Evolutionary conservation across 2,113 vertebrate genomes (phyloP).

Genomic region (Cinclus cinclus): DNA sequence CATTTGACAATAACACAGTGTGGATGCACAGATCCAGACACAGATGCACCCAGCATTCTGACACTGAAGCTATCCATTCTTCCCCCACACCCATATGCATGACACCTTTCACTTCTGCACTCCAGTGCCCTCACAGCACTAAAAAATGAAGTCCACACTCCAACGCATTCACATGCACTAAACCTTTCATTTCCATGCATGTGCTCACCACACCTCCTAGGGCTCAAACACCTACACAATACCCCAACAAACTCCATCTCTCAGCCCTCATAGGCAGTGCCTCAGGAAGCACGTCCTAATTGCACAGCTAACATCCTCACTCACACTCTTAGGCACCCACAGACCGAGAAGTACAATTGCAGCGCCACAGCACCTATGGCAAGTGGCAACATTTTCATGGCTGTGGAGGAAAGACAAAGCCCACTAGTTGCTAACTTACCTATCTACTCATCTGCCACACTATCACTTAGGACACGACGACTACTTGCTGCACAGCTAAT

Average conservation of each 20-base stretch:
- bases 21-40: conserved; percentile 19
- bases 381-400: background rate
- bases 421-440: background rate
- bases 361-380: background rate
- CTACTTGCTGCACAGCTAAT: background rate
- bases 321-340: background rate
- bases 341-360: background rate
- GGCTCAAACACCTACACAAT: background rate
- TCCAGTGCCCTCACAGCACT: background rate
- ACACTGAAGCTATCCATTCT: background rate
- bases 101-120: background rate
- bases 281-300: background rate
- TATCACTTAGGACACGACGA: background rate
- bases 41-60: conserved; percentile 1
- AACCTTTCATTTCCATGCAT: background rate
- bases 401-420: conserved; percentile 1
- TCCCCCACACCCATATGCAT: background rate
- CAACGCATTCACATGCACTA: background rate
- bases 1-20: conserved; percentile 18
- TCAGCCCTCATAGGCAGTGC: background rate
- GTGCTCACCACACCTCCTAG: background rate
- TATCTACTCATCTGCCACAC: background rate
- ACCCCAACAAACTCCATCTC: background rate
- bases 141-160: background rate
- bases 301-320: background rate